Evolutionary conservation across 2,113 vertebrate species (phyloP).

Genomic region (Dryoscopus gambensis): DNA sequence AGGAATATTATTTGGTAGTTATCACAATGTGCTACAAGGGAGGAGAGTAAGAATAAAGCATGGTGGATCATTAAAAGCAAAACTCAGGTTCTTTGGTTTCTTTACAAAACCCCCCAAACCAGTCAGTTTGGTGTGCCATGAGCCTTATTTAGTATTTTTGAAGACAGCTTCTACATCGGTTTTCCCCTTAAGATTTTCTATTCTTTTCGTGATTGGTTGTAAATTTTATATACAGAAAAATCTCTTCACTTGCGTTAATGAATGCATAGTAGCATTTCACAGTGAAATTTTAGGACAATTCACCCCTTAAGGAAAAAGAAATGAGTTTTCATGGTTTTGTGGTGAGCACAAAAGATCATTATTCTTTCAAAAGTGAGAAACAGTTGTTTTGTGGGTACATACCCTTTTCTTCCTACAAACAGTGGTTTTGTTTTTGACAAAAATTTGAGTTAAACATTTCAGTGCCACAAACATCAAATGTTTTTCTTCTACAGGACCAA

Average conservation of each 20-base stretch:
- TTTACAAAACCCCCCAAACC: neutral
- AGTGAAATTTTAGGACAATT: neutral
- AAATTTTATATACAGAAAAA: neutral
- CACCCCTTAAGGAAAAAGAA: neutral
- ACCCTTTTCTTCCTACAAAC: neutral
- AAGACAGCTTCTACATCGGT: neutral
- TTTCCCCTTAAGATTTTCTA: neutral
- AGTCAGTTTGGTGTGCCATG: accelerated
- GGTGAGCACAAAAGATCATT: neutral
- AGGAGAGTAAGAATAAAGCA: neutral
- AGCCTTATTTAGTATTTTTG: neutral
- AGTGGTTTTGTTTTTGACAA: neutral
- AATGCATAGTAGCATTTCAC: neutral
- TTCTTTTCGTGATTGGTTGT: neutral
- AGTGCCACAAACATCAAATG: neutral
- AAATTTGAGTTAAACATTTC: neutral
- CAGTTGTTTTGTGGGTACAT: neutral
- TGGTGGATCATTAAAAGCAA: neutral
- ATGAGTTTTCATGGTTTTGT: neutral
- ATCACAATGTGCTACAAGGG: neutral
- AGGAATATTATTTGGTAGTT: neutral
- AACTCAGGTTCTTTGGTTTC: neutral
- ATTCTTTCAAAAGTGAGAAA: neutral
- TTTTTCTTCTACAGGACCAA: neutral
- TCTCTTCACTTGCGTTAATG: neutral